Evolutionary conservation across 2,113 vertebrate species (phyloP), one percentile per base, ranked within the genome.

Genomic region (Pelvicachromis taeniatus): DNA sequence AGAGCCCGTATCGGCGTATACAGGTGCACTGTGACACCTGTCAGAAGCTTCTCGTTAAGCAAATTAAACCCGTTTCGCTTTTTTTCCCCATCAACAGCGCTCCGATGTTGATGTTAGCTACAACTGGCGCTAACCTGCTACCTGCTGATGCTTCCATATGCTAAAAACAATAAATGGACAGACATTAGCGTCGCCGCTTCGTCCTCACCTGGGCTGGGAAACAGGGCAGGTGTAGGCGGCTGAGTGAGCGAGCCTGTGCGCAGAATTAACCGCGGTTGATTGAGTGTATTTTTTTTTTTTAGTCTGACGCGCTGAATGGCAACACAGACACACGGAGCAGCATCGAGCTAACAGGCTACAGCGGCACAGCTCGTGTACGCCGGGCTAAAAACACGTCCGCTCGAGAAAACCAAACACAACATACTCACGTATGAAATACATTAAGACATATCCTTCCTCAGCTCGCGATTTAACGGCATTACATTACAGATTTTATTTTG

Each of bases 381-480:
- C 19, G 61, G 3, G 14, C 9, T 54, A 87, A 87, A 50, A 56
- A 85, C 1, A 9, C 5, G 10, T 1, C 14, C 0, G 5, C 9
- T 4, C 9, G 26, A 42, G 2, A 70, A 45, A 83, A 77, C 1
- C 29, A 59, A 7, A 23, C 2, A 35, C 53, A 1, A 65, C 2
- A 52, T 85, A 94, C 95, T 95, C 86, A 95, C 95, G 92, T 85
- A 93, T 95, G 79, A 91, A 94, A 94, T 91, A 91, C 91, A 95
- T 96, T 90, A 95, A 94, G 86, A 8, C 94, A 94, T 94, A 48
- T 93, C 90, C 63, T 79, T 88, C 63, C 38, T 54, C 35, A 2
- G 5, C 0, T 5, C 9, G 8, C 11, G 35, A 16, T 7, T 45
- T 2, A 16, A 45, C 50, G 9, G 6, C 35, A 45, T 91, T 14